Evolutionary conservation across 2,113 vertebrate genomes (phyloP).

Genomic region (Cathartes aura): DNA sequence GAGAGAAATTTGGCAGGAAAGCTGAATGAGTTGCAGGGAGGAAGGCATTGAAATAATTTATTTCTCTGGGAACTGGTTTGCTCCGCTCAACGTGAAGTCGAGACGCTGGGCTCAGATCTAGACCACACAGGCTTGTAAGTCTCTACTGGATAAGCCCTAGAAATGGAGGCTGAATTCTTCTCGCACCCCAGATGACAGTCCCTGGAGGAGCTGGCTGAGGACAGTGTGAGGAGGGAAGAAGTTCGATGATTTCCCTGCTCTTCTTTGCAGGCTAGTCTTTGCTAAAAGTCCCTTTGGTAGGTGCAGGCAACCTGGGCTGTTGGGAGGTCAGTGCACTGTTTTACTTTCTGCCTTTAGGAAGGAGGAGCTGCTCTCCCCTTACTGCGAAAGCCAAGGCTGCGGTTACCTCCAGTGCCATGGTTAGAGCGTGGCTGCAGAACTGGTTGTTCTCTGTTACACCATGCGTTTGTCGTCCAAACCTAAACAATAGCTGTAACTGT

Average conservation of each 20-base stretch:
- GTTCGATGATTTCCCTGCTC: neutral
- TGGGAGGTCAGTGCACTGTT: neutral
- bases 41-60: conserved; percentile 20
- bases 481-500: neutral
- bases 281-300: neutral
- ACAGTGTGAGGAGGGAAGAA: neutral
- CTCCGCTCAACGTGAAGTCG: neutral
- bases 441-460: neutral
- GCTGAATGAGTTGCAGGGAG: neutral
- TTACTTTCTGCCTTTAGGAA: neutral
- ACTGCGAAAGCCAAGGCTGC: neutral
- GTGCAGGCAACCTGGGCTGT: neutral
- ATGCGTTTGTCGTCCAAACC: neutral
- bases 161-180: neutral
- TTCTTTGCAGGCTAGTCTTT: neutral
- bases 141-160: neutral
- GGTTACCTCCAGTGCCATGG: neutral
- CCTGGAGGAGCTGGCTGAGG: neutral
- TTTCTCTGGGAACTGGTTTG: conserved; percentile 41
- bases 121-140: conserved; percentile 40
- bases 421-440: neutral
- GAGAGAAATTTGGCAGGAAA: neutral
- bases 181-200: neutral
- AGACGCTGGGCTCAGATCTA: neutral
- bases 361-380: neutral